Conservation (phyloP, 2,888 invertebrate species). For the Drosophila koepferae region DNA sequence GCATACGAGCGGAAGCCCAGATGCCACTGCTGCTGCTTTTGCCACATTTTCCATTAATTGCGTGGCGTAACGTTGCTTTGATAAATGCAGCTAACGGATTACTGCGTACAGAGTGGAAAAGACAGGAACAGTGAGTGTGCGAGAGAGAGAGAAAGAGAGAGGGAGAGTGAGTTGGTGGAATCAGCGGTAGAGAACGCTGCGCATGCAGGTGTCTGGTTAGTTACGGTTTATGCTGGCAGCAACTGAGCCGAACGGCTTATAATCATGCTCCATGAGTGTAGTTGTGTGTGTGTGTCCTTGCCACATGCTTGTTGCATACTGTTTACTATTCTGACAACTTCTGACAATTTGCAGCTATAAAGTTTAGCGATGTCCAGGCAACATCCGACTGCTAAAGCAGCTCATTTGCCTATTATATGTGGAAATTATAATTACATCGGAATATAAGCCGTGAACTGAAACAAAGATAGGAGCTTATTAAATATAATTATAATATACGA, state of each 20-base stretch:
- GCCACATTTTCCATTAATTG: constrained; percentile 65
- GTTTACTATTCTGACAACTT: constrained; percentile 15
- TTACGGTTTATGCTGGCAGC: constrained; percentile 19
- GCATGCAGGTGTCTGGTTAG: constrained; percentile 38
- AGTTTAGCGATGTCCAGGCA: constrained; percentile 8
- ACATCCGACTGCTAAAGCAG: constrained; percentile 23
- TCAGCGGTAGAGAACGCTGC: too few relatives aligned
- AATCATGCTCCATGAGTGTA: background rate
- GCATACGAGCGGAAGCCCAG: constrained; percentile 27
- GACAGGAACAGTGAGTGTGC: background rate
- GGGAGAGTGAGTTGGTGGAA: too few relatives aligned
- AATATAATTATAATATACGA: background rate
- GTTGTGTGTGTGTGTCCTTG: constrained; percentile 14
- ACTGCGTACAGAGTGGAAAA: constrained; percentile 11
- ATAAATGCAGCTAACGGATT: constrained; percentile 51
- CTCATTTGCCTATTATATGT: constrained; percentile 8
- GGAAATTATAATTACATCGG: constrained; percentile 8
- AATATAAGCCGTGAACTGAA: constrained; percentile 5
- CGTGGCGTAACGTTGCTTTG: constrained; percentile 49
- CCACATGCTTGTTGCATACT: constrained; percentile 31
- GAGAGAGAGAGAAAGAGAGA: background rate
- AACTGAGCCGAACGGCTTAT: constrained; percentile 34
- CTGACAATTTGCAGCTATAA: constrained; percentile 29
- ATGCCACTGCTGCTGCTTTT: constrained; percentile 21
- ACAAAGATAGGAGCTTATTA: background rate